Percentiles rank a stretch among this genome's conserved stretches.
These are phyloP conservation scores for Eunapius fragilis DNA, from an alignment of 37 sponge, comb jelly and placozoan genomes.

Conservation along the genomic window DNA sequence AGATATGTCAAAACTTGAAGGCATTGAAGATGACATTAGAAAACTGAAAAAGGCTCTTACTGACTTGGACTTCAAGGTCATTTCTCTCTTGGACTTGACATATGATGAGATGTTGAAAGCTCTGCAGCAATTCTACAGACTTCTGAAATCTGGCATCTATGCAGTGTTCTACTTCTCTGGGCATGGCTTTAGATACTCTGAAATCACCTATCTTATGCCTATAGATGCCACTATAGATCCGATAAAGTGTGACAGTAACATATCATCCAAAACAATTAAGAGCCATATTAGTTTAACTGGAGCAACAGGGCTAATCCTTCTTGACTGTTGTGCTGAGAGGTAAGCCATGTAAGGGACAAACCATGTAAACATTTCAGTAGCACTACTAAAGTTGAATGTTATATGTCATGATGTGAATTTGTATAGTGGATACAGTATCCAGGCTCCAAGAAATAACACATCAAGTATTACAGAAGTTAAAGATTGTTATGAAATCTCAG, in stretches of 20 bases:
- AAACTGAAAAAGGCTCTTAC: neutral
- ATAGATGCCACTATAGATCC: constrained; percentile 25
- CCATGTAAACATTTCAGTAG: too few species aligned
- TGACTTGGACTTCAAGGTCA: neutral
- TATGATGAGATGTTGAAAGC: constrained; percentile 29
- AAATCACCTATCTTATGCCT: constrained; percentile 53
- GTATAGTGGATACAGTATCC: too few species aligned
- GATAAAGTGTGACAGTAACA: neutral
- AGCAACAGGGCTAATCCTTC: neutral
- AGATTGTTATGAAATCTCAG: too few species aligned
- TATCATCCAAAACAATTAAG: neutral
- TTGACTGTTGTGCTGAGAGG: neutral
- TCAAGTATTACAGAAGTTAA: too few species aligned
- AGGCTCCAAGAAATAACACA: too few species aligned
- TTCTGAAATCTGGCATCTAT: constrained; percentile 42
- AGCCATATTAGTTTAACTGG: neutral
- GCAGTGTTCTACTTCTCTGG: constrained; percentile 71
- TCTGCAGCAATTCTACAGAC: constrained; percentile 18
- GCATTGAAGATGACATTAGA: constrained; percentile 26
- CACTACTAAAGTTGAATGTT: too few species aligned
- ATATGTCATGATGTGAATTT: too few species aligned
- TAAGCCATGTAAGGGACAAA: neutral
- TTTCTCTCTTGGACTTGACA: constrained; percentile 43
- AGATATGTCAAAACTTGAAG: neutral
- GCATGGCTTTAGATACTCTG: constrained; percentile 46